Evolutionary conservation across 2,113 vertebrate species (phyloP).

Genomic region (Pao palembangensis): DNA sequence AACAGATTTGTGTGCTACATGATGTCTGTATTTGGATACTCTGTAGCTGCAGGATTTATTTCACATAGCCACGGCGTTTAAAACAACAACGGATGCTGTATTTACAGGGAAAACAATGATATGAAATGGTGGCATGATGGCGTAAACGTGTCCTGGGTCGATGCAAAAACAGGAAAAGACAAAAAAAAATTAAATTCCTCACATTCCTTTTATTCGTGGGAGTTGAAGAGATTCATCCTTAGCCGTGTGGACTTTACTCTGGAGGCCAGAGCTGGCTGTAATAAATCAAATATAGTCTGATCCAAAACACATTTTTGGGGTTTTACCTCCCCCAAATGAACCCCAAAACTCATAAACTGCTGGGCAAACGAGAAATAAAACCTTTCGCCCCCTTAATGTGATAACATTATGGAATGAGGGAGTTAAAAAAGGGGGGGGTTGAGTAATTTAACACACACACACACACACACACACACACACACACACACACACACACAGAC

Average conservation of each 20-base stretch:
- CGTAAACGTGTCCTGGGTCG: neutral
- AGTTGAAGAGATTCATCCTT: neutral
- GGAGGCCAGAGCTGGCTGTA: neutral
- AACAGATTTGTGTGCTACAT: too few relatives aligned
- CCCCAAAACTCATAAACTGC: too few relatives aligned
- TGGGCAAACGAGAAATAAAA: neutral
- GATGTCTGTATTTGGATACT: neutral
- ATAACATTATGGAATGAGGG: too few relatives aligned
- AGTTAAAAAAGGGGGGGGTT: too few relatives aligned
- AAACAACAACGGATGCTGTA: too few relatives aligned
- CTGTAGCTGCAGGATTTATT: too few relatives aligned
- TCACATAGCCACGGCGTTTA: too few relatives aligned
- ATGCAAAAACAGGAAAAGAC: neutral
- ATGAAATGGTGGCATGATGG: too few relatives aligned
- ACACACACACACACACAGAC: constrained; percentile 1
- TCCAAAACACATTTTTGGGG: neutral
- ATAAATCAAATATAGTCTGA: neutral
- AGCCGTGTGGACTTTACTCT: neutral
- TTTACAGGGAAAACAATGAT: too few relatives aligned
- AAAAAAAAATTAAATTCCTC: neutral
- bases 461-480: constrained; percentile 33
- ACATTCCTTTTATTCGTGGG: neutral
- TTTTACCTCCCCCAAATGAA: neutral
- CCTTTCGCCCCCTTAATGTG: neutral
- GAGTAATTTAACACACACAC: too few relatives aligned